phyloP scores from a whole-genome alignment of 2,113 vertebrate species.

The Triplophysa rosa region DNA sequence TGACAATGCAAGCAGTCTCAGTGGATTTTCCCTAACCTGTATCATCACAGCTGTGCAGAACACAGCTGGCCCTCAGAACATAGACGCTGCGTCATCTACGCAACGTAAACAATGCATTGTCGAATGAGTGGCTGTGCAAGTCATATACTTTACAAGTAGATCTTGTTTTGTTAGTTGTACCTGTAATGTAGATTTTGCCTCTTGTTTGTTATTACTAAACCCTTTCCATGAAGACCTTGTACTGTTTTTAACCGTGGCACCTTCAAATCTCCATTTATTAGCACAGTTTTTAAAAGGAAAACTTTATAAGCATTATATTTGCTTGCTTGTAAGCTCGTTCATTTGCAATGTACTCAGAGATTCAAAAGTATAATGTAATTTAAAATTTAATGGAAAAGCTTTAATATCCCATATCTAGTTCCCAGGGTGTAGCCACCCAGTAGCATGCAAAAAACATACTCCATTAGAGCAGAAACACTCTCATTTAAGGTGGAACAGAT shows the following conservation, averaged over 20 bases:
- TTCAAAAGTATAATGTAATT: not conserved
- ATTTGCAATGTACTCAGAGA: slow-evolving; percentile 34
- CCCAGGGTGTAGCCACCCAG: not conserved
- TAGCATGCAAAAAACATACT: slow-evolving; percentile 2
- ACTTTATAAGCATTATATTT: too few relatives aligned
- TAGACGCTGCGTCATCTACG: too few relatives aligned
- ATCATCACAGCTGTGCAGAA: too few relatives aligned
- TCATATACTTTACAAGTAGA: too few relatives aligned
- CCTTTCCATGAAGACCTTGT: not conserved
- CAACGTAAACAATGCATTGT: too few relatives aligned
- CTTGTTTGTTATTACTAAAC: not conserved
- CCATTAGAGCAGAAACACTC: not conserved
- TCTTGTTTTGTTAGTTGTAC: too few relatives aligned
- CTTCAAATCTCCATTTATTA: not conserved
- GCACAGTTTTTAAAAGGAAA: not conserved
- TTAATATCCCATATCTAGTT: slow-evolving; percentile 33
- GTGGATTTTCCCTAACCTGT: too few relatives aligned
- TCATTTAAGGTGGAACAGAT: slow-evolving; percentile 5
- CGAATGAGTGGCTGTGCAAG: too few relatives aligned
- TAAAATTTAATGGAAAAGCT: slow-evolving; percentile 13
- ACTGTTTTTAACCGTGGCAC: not conserved
- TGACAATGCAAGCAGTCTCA: too few relatives aligned
- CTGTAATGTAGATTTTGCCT: too few relatives aligned
- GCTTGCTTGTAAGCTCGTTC: not conserved
- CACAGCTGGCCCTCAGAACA: too few relatives aligned